A percentile compares a stretch with the other conserved stretches of the same genome.
Conservation (phyloP, 2,797 vertebrate genomes). For the Hydrolagus colliei region DNA sequence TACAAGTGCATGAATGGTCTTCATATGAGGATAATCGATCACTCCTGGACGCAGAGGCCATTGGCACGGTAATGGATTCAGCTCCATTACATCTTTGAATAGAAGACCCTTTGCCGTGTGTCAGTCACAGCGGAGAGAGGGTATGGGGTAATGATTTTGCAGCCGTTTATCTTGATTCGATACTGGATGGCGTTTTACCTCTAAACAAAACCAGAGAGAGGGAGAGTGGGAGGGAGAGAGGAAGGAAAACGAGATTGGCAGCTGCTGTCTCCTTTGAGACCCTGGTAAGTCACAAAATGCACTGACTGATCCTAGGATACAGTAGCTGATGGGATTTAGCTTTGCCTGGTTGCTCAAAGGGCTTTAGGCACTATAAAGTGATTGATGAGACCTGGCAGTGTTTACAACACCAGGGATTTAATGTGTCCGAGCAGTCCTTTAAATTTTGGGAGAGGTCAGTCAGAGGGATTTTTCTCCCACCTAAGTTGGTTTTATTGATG, state of each 20-base stretch:
- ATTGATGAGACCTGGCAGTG: slow-evolving; percentile 22
- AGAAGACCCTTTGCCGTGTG: neutral
- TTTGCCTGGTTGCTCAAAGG: neutral
- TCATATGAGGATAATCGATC: neutral
- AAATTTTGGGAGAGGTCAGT: neutral
- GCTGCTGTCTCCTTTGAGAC: neutral
- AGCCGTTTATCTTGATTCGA: slow-evolving; percentile 5
- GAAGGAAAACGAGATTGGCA: neutral
- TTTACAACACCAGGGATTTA: neutral
- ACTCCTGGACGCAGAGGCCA: neutral
- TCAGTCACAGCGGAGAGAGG: neutral
- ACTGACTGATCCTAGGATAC: neutral
- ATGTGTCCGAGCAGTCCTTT: neutral
- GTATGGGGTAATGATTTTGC: neutral
- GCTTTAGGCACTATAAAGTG: neutral
- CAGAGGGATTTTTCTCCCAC: neutral
- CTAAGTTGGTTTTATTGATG: neutral
- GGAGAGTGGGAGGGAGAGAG: neutral
- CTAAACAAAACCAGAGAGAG: neutral
- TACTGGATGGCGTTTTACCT: neutral
- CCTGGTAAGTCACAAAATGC: neutral
- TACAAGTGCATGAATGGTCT: no score
- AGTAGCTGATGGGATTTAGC: neutral
- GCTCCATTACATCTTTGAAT: neutral
- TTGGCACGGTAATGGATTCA: neutral